phyloP scores from a whole-genome alignment of 2,113 vertebrate species.

The Bufo gargarizans region DNA sequence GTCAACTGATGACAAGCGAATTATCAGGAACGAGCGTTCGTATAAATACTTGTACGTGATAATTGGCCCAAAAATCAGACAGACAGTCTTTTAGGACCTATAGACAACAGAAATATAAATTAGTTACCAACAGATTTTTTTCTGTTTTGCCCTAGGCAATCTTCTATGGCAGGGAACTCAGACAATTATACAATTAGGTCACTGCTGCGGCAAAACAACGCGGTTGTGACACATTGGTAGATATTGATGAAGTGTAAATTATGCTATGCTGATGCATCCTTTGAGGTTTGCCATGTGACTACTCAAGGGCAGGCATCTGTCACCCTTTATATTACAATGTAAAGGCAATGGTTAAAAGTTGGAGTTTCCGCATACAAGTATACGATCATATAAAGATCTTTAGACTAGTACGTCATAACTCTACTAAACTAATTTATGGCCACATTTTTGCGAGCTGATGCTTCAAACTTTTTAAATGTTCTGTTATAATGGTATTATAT shows the following conservation, averaged over 20 bases:
- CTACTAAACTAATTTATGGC: no score
- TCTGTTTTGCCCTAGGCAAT: not conserved
- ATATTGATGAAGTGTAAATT: not conserved
- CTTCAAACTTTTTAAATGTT: no score
- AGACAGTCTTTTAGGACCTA: no score
- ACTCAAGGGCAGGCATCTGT: not conserved
- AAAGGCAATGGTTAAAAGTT: not conserved
- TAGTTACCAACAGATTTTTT: not conserved
- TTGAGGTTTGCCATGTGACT: not conserved
- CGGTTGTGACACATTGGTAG: not conserved
- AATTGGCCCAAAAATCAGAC: no score
- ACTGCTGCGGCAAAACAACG: not conserved
- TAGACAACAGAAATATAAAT: not conserved
- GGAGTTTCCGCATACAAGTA: not conserved
- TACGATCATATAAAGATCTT: not conserved
- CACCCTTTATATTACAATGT: not conserved
- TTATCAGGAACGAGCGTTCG: no score
- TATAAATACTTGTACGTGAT: no score
- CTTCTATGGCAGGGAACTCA: not conserved
- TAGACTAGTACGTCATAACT: no score
- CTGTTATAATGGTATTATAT: not conserved
- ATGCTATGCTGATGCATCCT: not conserved
- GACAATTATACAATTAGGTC: slow-evolving; percentile 18
- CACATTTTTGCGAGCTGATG: no score
- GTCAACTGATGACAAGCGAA: no score